Percentiles rank a stretch among this genome's conserved stretches.
Evolutionary conservation across 2,888 invertebrate species (phyloP).

Genomic region (Spodoptera picta): DNA sequence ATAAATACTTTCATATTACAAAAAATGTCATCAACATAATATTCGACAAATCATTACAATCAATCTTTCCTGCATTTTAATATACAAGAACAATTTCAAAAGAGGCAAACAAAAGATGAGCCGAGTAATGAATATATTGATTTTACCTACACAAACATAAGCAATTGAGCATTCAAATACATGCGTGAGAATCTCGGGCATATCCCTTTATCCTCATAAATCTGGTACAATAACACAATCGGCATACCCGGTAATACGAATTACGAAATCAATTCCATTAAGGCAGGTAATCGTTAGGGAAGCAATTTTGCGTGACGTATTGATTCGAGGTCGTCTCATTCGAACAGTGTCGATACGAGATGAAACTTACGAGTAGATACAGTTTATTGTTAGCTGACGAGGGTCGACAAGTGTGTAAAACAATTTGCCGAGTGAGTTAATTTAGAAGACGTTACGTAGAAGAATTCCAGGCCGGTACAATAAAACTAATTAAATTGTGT

Average conservation of each 20-base stretch:
- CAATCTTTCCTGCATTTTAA: neutral
- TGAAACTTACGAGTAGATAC: constrained; percentile 53
- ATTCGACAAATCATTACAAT: too few species aligned
- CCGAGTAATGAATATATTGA: constrained; percentile 30
- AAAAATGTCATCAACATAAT: too few species aligned
- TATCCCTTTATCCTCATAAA: constrained; percentile 45
- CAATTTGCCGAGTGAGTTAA: constrained; percentile 78
- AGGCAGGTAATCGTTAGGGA: constrained; percentile 59
- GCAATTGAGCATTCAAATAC: constrained; percentile 32
- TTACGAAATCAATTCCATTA: constrained; percentile 60
- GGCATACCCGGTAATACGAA: constrained; percentile 50
- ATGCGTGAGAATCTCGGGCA: constrained; percentile 28
- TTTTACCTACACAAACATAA: constrained; percentile 38
- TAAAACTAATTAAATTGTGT: constrained; percentile 25
- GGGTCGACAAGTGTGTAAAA: constrained; percentile 80
- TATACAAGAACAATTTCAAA: neutral
- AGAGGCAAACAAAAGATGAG: constrained; percentile 7
- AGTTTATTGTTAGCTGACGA: constrained; percentile 65
- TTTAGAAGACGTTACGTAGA: constrained; percentile 53
- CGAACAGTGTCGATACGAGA: constrained; percentile 55
- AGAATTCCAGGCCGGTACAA: constrained; percentile 15
- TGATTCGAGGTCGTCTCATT: constrained; percentile 50
- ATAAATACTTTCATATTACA: too few species aligned
- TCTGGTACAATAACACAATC: constrained; percentile 48
- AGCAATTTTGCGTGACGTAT: constrained; percentile 58